A percentile compares a stretch with the other conserved stretches of the same genome.
These are phyloP conservation scores for Xestia rhomboidea DNA, from an alignment of 2,888 invertebrate genomes.

Conservation along the genomic window DNA sequence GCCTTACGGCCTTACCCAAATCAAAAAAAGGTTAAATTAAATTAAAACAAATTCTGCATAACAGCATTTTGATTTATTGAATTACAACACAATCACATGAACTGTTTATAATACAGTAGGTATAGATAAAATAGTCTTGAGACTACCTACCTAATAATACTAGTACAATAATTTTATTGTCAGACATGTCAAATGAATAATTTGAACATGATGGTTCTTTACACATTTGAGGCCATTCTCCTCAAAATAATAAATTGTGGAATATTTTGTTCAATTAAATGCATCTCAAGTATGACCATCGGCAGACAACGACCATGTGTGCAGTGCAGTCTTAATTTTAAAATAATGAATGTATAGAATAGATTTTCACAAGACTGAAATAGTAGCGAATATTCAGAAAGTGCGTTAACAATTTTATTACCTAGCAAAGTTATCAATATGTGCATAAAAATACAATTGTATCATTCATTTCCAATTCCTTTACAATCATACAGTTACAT, in stretches of 20 bases:
- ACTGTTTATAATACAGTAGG: conserved; percentile 81
- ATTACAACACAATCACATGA: conserved; percentile 88
- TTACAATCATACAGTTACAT: conserved; percentile 36
- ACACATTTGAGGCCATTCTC: conserved; percentile 53
- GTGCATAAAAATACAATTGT: conserved; percentile 78
- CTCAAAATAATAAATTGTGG: conserved; percentile 54
- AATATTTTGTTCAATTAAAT: conserved; percentile 55
- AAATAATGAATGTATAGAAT: conserved; percentile 56
- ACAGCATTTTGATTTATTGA: conserved; percentile 87
- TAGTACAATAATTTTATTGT: conserved; percentile 88
- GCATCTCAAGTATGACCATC: conserved; percentile 55
- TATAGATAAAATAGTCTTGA: conserved; percentile 82
- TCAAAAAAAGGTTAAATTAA: conserved; percentile 6
- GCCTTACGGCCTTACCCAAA: no score
- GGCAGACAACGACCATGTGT: conserved; percentile 38
- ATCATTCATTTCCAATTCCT: conserved; percentile 66
- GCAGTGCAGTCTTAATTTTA: conserved; percentile 34
- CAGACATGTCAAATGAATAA: conserved; percentile 86
- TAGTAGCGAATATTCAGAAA: conserved; percentile 66
- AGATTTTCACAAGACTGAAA: conserved; percentile 58
- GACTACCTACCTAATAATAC: conserved; percentile 86
- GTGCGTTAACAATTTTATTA: conserved; percentile 72
- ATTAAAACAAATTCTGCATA: conserved; percentile 69
- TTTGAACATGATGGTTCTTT: conserved; percentile 73
- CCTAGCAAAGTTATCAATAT: conserved; percentile 67